Evolutionary conservation across 2,888 invertebrate genomes (phyloP).

Genomic region (Lampropteryx suffumata): DNA sequence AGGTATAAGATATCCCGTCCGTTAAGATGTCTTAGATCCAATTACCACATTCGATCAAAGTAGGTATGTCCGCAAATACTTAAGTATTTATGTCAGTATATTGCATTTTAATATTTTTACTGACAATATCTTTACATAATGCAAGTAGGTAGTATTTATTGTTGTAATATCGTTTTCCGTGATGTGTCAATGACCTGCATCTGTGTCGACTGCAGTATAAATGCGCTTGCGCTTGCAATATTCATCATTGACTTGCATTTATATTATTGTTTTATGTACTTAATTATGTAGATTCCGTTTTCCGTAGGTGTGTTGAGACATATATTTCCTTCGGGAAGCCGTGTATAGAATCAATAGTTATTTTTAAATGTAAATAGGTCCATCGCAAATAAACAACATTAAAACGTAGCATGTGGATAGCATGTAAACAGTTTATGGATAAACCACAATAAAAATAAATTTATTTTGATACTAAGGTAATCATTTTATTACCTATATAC

Average conservation of each 20-base stretch:
- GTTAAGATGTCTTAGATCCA: too few relatives aligned
- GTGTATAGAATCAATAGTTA: neutral
- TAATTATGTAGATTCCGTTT: neutral
- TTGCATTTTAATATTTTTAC: neutral
- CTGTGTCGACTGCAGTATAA: constrained; percentile 32
- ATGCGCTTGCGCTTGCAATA: constrained; percentile 15
- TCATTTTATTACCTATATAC: too few relatives aligned
- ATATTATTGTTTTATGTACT: neutral
- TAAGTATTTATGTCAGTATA: too few relatives aligned
- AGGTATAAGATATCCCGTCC: too few relatives aligned
- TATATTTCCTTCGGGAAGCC: too few relatives aligned
- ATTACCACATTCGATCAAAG: too few relatives aligned
- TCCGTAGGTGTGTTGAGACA: too few relatives aligned
- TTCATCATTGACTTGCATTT: constrained; percentile 20
- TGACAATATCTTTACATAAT: constrained; percentile 8
- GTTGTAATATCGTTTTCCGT: constrained; percentile 46
- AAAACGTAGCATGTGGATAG: too few relatives aligned
- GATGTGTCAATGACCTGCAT: constrained; percentile 56
- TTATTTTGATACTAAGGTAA: too few relatives aligned
- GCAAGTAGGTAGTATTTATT: constrained; percentile 1
- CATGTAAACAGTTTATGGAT: too few relatives aligned
- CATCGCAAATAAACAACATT: too few relatives aligned
- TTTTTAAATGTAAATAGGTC: neutral
- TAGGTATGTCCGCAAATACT: neutral
- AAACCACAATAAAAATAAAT: too few relatives aligned